Evolutionary conservation across 2,888 invertebrate genomes (phyloP).

Genomic region (Drosophila neoperkinsi): DNA sequence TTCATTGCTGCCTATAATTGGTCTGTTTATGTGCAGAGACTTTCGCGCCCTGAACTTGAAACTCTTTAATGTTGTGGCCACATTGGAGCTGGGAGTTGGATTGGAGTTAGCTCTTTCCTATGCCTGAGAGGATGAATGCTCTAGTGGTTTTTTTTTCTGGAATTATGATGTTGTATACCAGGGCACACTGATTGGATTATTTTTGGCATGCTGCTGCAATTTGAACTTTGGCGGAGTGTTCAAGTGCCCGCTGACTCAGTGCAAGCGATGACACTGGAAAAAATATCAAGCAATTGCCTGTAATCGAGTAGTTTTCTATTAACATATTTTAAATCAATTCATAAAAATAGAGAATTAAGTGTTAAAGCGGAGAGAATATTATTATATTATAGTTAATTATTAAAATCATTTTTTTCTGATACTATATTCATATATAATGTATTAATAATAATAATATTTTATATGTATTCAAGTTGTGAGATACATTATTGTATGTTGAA

Average conservation of each 20-base stretch:
- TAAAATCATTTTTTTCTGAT: too few species aligned
- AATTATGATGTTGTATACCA: conserved; percentile 63
- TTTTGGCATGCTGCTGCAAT: conserved; percentile 58
- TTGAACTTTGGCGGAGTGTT: conserved; percentile 55
- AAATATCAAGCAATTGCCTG: neutral
- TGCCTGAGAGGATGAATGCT: neutral
- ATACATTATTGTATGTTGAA: too few species aligned
- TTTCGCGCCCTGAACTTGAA: conserved; percentile 68
- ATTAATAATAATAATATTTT: too few species aligned
- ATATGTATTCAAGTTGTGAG: too few species aligned
- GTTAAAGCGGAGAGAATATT: neutral
- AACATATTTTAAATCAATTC: neutral
- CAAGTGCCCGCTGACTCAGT: conserved; percentile 50
- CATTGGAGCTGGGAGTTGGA: neutral
- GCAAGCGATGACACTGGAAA: conserved; percentile 22
- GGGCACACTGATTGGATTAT: conserved; percentile 59
- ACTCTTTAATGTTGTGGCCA: conserved; percentile 32
- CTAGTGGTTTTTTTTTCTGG: conserved; percentile 8
- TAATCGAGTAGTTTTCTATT: neutral
- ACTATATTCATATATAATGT: too few species aligned
- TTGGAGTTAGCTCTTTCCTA: conserved; percentile 5
- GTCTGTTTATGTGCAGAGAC: conserved; percentile 56
- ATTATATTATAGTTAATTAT: neutral
- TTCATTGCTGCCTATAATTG: conserved; percentile 76
- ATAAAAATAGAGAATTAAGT: accelerated